Evolutionary conservation across 1,140 invertebrate genomes (phyloP).

Genomic region (Euschistus heros): DNA sequence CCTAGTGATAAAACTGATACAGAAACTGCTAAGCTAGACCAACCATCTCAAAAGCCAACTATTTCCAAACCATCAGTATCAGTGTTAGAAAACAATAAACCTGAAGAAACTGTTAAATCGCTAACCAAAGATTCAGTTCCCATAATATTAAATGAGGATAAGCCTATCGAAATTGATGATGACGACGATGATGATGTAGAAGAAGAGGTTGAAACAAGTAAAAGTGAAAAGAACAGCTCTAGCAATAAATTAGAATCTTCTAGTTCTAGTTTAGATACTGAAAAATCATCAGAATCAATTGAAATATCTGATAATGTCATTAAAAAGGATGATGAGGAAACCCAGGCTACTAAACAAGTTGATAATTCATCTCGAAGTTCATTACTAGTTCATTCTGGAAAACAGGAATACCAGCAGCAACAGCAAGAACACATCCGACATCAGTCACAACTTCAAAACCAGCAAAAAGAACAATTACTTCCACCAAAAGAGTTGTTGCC

Average conservation of each 20-base stretch:
- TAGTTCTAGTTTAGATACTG: too few species aligned
- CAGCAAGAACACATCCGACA: slow-evolving; percentile 8
- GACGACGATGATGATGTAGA: neutral
- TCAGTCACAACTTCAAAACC: slow-evolving; percentile 4
- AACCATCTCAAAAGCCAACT: neutral
- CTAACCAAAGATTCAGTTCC: neutral
- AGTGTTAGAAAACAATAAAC: neutral
- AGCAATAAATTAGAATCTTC: too few species aligned
- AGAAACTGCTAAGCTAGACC: neutral
- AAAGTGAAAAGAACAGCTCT: too few species aligned
- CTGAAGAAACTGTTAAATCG: neutral
- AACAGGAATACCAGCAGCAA: neutral
- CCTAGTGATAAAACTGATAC: slow-evolving; percentile 4
- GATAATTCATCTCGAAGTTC: too few species aligned
- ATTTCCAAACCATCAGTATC: neutral
- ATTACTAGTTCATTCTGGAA: neutral
- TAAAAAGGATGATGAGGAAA: too few species aligned
- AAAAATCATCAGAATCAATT: too few species aligned
- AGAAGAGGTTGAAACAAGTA: neutral
- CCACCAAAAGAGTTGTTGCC: neutral
- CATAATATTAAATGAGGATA: neutral
- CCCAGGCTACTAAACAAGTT: too few species aligned
- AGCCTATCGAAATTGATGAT: neutral
- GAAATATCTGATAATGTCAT: too few species aligned
- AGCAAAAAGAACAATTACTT: neutral